Evolutionary conservation across 2,113 vertebrate species (phyloP).

Genomic region (Tretioscincus oriximinensis): DNA sequence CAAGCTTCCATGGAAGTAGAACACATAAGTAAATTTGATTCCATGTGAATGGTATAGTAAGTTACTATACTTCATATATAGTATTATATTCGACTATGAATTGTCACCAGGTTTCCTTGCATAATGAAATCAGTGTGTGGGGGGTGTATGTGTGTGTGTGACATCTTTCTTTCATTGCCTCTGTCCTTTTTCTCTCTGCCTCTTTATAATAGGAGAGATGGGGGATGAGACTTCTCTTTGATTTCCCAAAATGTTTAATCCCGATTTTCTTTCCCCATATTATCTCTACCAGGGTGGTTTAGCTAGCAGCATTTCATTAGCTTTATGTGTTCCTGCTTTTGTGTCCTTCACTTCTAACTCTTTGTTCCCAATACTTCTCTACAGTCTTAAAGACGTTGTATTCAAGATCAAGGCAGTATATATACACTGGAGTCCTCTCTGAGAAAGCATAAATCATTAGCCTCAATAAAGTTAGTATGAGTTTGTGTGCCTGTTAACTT

Average conservation of each 20-base stretch:
- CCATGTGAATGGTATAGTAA: background rate
- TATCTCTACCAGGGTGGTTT: conserved; percentile 28
- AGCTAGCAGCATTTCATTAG: conserved; percentile 31
- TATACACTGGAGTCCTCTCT: conserved; percentile 2
- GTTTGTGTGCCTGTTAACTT: conserved; percentile 1
- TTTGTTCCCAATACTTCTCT: conserved; percentile 20
- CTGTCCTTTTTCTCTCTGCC: background rate
- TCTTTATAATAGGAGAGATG: conserved; percentile 24
- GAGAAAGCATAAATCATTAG: conserved; percentile 6
- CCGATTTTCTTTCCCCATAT: conserved; percentile 23
- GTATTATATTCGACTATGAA: conserved; percentile 34
- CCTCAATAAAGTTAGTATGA: conserved; percentile 22
- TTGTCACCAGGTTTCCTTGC: conserved; percentile 44
- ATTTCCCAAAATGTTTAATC: conserved; percentile 27
- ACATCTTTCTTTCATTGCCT: background rate
- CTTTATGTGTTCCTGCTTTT: background rate
- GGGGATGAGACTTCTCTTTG: conserved; percentile 26
- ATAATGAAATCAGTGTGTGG: conserved; percentile 56
- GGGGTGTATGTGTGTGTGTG: conserved; percentile 35
- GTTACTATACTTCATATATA: conserved; percentile 23
- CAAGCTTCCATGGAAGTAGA: conserved; percentile 1
- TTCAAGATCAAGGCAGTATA: conserved; percentile 13
- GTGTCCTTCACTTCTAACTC: conserved; percentile 3
- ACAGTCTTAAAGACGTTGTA: background rate
- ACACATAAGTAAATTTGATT: conserved; percentile 36